phyloP scores from a whole-genome alignment of 2,888 invertebrate species.

The Rugalucina vietnamica region DNA sequence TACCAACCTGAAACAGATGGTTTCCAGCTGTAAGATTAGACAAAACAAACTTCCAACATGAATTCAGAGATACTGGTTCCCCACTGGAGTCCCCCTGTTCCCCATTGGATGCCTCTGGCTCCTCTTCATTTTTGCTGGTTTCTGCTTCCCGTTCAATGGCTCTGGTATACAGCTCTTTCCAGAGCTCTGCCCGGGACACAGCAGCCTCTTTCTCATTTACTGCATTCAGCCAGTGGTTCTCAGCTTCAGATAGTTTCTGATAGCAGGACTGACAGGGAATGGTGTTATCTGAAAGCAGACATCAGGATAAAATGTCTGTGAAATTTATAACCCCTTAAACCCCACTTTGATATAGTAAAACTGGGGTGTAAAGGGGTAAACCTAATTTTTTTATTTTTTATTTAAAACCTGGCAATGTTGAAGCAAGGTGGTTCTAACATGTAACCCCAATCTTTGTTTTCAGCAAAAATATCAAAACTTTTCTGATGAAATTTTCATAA shows the following conservation, averaged over 20 bases:
- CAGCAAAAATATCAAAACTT: too few species aligned
- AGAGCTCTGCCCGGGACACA: background rate
- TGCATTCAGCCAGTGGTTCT: background rate
- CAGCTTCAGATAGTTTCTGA: background rate
- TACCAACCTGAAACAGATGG: background rate
- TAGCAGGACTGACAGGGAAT: constrained; percentile 3
- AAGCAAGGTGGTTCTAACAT: too few species aligned
- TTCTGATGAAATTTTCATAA: too few species aligned
- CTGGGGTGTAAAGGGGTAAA: too few species aligned
- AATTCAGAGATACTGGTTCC: background rate
- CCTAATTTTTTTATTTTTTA: too few species aligned
- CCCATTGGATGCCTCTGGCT: background rate
- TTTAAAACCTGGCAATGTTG: too few species aligned
- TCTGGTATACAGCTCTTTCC: background rate
- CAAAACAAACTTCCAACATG: background rate
- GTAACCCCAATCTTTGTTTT: too few species aligned
- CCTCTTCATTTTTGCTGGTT: background rate
- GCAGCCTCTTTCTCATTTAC: background rate
- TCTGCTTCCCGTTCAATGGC: background rate
- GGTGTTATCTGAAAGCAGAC: background rate
- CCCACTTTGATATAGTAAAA: too few species aligned
- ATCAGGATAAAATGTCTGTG: too few species aligned
- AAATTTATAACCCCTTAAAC: too few species aligned
- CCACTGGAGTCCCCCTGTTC: too few species aligned
- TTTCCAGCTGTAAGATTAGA: background rate